Evolutionary conservation across 2,113 vertebrate genomes (phyloP).

Genomic region (Lophura nycthemera): DNA sequence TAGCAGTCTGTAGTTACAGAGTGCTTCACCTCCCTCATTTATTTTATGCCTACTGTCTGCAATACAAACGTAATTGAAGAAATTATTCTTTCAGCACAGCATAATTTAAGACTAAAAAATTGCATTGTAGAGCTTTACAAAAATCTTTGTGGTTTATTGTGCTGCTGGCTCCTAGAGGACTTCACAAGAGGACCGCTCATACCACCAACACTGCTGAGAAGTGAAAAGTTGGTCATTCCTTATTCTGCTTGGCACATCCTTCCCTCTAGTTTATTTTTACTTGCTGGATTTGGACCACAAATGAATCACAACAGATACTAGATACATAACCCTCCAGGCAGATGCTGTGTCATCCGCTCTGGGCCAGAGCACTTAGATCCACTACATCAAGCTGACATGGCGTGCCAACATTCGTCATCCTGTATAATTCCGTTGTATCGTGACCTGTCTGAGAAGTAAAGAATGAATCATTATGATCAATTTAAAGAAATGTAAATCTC

Average conservation of each 20-base stretch:
- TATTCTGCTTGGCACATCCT: not conserved
- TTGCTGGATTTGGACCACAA: not conserved
- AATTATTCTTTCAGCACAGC: conserved; percentile 30
- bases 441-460: not conserved
- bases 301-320: not conserved
- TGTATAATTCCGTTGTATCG: not conserved
- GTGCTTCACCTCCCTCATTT: conserved; percentile 14
- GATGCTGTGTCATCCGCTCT: not conserved
- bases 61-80: conserved; percentile 43
- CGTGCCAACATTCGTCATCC: not conserved
- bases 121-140: not conserved
- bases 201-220: not conserved
- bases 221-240: not conserved
- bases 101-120: conserved; percentile 24
- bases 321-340: not conserved
- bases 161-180: not conserved
- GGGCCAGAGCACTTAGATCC: not conserved
- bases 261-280: not conserved
- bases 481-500: not conserved
- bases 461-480: not conserved
- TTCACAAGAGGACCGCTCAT: not conserved
- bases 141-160: not conserved
- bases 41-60: conserved; percentile 24
- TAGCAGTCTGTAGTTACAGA: conserved; percentile 4
- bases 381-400: not conserved